These are phyloP conservation scores for Lasioglossum zephyrum DNA, from an alignment of 2,888 invertebrate genomes.

Conservation along the genomic window DNA sequence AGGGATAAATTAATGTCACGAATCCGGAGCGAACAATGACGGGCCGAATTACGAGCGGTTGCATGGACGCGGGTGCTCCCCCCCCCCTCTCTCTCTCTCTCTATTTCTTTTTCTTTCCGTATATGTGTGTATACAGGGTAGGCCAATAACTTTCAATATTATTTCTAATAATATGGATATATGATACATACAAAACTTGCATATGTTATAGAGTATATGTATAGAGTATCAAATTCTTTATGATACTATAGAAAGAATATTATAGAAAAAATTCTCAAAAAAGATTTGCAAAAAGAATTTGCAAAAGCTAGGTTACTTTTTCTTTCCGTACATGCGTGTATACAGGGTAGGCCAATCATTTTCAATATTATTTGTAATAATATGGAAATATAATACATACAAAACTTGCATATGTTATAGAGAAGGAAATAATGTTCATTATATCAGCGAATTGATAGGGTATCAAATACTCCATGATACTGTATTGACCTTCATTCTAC, in stretches of 20 bases:
- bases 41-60: constrained; percentile 46
- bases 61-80: background rate
- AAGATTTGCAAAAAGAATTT: too few species aligned
- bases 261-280: too few species aligned
- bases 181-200: background rate
- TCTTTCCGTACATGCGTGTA: background rate
- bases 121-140: background rate
- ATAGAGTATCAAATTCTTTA: too few species aligned
- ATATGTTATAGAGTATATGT: too few species aligned
- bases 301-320: too few species aligned
- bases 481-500: too few species aligned
- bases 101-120: background rate
- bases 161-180: background rate
- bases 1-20: constrained; percentile 60
- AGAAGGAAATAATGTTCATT: too few species aligned
- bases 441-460: too few species aligned
- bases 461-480: too few species aligned
- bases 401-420: background rate
- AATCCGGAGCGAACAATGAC: constrained; percentile 58
- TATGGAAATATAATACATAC: background rate
- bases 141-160: background rate
- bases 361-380: background rate
- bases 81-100: background rate
- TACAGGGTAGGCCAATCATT: background rate
- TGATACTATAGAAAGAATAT: too few species aligned